Percentiles rank a stretch among this genome's conserved stretches.
Evolutionary conservation across 1,140 invertebrate genomes (phyloP).

Genomic region (Macrosteles quadrilineatus): DNA sequence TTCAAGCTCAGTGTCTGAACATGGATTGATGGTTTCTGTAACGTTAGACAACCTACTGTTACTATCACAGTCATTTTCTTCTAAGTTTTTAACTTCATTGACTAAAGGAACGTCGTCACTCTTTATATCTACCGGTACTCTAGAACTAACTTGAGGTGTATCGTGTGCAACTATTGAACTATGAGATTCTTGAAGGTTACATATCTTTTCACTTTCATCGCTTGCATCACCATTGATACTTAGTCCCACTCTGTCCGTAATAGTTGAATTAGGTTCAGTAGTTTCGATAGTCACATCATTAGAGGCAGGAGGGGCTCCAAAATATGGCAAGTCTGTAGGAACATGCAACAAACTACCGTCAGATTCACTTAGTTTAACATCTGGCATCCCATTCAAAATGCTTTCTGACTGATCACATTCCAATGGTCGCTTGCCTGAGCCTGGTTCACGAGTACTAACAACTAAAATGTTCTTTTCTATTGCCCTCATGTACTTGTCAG

Average conservation of each 20-base stretch:
- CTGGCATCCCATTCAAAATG: constrained; percentile 19
- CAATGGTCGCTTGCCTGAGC: constrained; percentile 43
- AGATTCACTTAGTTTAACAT: constrained; percentile 11
- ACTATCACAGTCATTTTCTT: constrained; percentile 4
- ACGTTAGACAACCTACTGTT: not conserved
- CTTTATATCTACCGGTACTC: too few species aligned
- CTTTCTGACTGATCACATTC: constrained; percentile 15
- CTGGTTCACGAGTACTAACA: constrained; percentile 92
- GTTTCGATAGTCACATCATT: constrained; percentile 22
- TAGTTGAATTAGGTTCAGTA: not conserved
- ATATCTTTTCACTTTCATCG: not conserved
- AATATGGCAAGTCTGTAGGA: constrained; percentile 17
- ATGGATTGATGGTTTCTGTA: too few species aligned
- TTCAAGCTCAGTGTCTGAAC: not conserved
- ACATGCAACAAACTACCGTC: constrained; percentile 12
- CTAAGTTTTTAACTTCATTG: not conserved
- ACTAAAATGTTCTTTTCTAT: constrained; percentile 94
- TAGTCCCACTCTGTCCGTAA: not conserved
- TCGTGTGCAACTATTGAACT: not conserved
- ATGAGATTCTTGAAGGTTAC: not conserved
- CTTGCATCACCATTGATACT: not conserved
- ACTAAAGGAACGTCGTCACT: not conserved
- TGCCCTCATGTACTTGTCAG: constrained; percentile 95
- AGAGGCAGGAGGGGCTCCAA: constrained; percentile 21
- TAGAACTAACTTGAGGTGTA: not conserved